Conservation (phyloP, 2,113 vertebrate genomes). For the Neopipo cinnamomea region DNA sequence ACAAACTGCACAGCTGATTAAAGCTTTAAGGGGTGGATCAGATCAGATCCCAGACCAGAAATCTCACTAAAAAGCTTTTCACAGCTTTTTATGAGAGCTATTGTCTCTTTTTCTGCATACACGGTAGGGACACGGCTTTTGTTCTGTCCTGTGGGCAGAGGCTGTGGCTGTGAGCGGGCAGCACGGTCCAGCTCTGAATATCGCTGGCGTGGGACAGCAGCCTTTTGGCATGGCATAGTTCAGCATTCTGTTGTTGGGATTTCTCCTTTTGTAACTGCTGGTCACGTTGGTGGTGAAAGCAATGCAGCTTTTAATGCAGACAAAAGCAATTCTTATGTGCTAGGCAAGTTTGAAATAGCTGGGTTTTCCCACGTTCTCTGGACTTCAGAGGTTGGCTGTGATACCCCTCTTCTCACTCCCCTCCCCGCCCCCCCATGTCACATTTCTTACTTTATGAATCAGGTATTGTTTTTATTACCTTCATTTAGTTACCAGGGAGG, state of each 20-base stretch:
- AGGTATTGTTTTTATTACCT: neutral
- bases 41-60: neutral
- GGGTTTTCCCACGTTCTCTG: neutral
- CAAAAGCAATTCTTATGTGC: constrained; percentile 9
- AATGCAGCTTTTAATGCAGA: constrained; percentile 9
- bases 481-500: neutral
- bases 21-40: neutral
- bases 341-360: constrained; percentile 33
- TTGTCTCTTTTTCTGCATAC: neutral
- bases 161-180: neutral
- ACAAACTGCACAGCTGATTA: neutral
- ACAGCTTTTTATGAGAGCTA: neutral
- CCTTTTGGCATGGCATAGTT: constrained; percentile 19
- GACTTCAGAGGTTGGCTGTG: neutral
- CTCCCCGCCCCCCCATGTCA: neutral
- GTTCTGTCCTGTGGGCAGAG: neutral
- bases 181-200: neutral
- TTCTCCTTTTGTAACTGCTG: constrained; percentile 50
- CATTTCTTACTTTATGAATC: neutral
- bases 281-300: constrained; percentile 45
- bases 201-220: neutral
- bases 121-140: neutral
- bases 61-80: neutral
- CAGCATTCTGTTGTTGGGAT: constrained; percentile 5
- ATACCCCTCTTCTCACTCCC: neutral